Evolutionary conservation across 2,888 invertebrate genomes (phyloP).

Genomic region (Melinopterus prodromus): DNA sequence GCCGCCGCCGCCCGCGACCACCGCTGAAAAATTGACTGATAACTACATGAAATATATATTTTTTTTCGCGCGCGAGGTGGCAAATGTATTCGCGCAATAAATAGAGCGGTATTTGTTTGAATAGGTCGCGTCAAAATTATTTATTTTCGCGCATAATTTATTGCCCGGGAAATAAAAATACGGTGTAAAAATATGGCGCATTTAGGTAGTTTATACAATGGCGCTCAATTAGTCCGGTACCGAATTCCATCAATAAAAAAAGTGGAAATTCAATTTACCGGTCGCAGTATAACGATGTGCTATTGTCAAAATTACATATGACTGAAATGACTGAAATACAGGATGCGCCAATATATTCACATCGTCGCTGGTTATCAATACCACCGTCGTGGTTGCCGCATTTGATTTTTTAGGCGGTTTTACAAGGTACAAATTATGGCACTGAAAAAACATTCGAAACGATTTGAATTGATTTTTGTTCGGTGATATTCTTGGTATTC

Average conservation of each 20-base stretch:
- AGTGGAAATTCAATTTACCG: neutral
- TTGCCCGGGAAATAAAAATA: neutral
- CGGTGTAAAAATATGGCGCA: neutral
- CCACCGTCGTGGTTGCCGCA: no score
- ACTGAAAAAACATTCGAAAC: no score
- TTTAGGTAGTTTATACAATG: neutral
- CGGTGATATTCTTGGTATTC: no score
- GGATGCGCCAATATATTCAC: no score
- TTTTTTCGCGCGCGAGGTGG: neutral
- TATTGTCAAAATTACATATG: no score
- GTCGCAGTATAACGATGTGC: no score
- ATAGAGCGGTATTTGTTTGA: neutral
- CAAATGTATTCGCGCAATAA: neutral
- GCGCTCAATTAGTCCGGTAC: neutral
- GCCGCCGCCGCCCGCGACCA: neutral
- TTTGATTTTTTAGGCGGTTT: no score
- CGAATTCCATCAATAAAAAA: neutral
- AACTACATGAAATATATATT: constrained; percentile 4
- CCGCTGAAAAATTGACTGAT: constrained; percentile 4
- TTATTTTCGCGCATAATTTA: neutral
- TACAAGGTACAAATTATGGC: no score
- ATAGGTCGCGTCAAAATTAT: neutral
- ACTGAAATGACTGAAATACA: no score
- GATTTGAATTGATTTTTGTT: no score
- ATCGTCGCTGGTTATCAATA: no score